A percentile compares a stretch with the other conserved stretches of the same genome.
Conservation (phyloP, 2,888 invertebrate genomes). For the Melolontha melolontha region DNA sequence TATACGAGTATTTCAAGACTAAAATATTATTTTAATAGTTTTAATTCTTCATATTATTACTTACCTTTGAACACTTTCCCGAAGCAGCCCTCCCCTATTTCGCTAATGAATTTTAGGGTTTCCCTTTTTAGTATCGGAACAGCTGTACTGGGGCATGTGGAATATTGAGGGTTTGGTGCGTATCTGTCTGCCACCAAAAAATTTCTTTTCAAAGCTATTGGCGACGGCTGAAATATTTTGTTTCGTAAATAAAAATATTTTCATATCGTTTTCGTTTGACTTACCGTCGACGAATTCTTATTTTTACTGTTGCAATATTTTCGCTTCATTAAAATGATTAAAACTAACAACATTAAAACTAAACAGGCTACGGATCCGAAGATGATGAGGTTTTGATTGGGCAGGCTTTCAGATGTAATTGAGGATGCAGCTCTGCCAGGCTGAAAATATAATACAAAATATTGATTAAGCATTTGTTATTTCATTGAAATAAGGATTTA, state of each 20-base stretch:
- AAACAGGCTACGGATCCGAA: slow-evolving; percentile 35
- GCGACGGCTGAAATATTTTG: slow-evolving; percentile 68
- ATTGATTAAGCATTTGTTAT: too few relatives aligned
- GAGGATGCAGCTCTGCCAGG: slow-evolving; percentile 5
- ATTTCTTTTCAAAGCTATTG: slow-evolving; percentile 69
- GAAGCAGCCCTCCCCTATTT: slow-evolving; percentile 89
- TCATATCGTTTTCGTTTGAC: slow-evolving; percentile 1
- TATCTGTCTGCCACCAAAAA: slow-evolving; percentile 78
- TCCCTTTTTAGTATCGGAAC: slow-evolving; percentile 76
- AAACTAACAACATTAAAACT: slow-evolving; percentile 41
- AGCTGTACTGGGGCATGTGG: slow-evolving; percentile 65
- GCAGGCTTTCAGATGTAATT: slow-evolving; percentile 15
- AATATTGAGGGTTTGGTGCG: slow-evolving; percentile 83
- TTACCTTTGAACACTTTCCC: slow-evolving; percentile 90
- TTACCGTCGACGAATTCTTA: slow-evolving; percentile 48
- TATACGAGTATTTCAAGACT: too few relatives aligned
- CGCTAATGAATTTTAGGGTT: slow-evolving; percentile 77
- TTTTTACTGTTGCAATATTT: slow-evolving; percentile 43
- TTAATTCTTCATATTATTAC: slow-evolving; percentile 32
- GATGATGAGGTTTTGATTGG: slow-evolving; percentile 39
- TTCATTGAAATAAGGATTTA: too few relatives aligned
- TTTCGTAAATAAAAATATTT: slow-evolving; percentile 1
- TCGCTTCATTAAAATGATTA: slow-evolving; percentile 40
- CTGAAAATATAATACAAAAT: background rate
- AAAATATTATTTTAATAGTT: too few relatives aligned